phyloP scores from a whole-genome alignment of 2,113 vertebrate species.

The Amazona vittata region DNA sequence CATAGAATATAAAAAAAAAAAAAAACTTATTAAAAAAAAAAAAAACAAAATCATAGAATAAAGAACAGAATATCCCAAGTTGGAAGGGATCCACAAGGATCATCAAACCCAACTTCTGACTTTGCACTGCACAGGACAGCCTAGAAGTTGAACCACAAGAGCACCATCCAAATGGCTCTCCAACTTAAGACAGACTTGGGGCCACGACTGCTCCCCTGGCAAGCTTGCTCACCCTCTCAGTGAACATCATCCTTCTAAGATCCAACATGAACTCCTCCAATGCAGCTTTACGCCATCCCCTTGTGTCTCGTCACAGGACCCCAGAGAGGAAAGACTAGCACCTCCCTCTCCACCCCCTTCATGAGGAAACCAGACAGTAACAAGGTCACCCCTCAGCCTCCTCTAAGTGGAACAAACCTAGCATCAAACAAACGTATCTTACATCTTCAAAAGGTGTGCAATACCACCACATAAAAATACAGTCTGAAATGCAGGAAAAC shows the following conservation, averaged over 20 bases:
- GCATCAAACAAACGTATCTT: rapidly evolving
- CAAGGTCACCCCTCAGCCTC: background rate
- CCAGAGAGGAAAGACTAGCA: background rate
- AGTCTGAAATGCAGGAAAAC: background rate
- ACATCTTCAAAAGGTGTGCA: background rate
- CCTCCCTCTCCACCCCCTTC: background rate
- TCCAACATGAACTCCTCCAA: background rate
- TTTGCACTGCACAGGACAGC: background rate
- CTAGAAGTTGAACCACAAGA: background rate
- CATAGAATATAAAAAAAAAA: background rate
- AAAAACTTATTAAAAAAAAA: no score
- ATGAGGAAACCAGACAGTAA: background rate
- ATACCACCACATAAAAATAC: background rate
- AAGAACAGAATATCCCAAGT: background rate
- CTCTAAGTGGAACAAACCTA: background rate
- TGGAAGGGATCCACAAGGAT: background rate
- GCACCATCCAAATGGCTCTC: rapidly evolving
- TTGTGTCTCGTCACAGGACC: rapidly evolving
- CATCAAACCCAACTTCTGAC: background rate
- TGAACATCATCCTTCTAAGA: background rate
- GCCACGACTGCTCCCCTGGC: background rate
- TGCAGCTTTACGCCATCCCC: background rate
- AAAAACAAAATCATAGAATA: background rate
- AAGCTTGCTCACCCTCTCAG: background rate
- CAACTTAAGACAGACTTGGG: background rate